phyloP scores from a whole-genome alignment of 1,140 invertebrate genomes.

The Drosophila baimaii region DNA sequence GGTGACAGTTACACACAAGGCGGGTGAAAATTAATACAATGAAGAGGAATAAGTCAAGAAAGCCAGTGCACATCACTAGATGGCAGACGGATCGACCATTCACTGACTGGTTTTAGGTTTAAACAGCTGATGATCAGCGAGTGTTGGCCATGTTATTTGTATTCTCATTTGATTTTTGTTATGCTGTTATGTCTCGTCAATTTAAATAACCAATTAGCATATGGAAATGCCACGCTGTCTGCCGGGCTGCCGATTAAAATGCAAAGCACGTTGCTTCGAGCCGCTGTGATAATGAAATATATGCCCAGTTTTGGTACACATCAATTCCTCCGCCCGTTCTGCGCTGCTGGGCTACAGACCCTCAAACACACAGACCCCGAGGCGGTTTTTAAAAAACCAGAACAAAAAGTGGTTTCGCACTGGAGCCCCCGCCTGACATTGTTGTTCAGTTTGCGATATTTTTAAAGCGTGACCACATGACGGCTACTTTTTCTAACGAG shows the following conservation, averaged over 20 bases:
- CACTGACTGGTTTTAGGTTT: constrained; percentile 14
- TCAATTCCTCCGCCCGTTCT: constrained; percentile 56
- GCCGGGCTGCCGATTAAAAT: constrained; percentile 49
- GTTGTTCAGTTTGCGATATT: constrained; percentile 58
- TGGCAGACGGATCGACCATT: neutral
- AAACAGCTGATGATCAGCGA: constrained; percentile 50
- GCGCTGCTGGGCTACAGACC: constrained; percentile 32
- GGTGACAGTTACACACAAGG: constrained; percentile 47
- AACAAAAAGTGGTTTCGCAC: constrained; percentile 46
- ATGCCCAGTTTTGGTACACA: constrained; percentile 53
- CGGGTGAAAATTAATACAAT: constrained; percentile 18
- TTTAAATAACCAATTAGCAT: constrained; percentile 74
- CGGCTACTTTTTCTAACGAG: constrained; percentile 27
- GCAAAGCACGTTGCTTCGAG: constrained; percentile 54
- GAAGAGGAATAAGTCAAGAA: constrained; percentile 6
- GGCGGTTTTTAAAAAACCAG: constrained; percentile 24
- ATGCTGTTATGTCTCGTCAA: constrained; percentile 15
- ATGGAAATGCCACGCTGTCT: constrained; percentile 70
- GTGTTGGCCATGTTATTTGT: constrained; percentile 22
- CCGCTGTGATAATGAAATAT: constrained; percentile 56
- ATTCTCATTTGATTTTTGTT: constrained; percentile 16
- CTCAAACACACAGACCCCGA: constrained; percentile 17
- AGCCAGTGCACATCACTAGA: neutral
- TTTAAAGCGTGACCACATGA: constrained; percentile 78
- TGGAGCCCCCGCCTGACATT: constrained; percentile 33